phyloP scores from a whole-genome alignment of 2,113 vertebrate species.

The Bucco capensis region DNA sequence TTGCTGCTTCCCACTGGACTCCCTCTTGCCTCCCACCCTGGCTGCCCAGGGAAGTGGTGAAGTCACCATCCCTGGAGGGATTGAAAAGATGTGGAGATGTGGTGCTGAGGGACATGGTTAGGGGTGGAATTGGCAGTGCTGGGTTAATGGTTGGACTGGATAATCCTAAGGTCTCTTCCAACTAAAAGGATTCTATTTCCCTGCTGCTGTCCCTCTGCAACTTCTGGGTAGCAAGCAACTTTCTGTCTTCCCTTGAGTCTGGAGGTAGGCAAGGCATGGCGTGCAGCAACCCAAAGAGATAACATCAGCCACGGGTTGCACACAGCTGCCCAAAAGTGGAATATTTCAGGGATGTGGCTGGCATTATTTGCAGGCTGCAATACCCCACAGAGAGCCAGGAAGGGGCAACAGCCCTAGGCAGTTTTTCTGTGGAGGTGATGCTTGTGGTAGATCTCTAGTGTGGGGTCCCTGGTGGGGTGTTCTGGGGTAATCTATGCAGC shows the following conservation, averaged over 20 bases:
- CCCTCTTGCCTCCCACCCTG: background rate
- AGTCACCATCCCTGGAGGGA: too few species aligned
- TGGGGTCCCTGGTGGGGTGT: background rate
- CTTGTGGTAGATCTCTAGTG: background rate
- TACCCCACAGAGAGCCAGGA: background rate
- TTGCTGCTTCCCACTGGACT: rapidly evolving
- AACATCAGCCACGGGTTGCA: background rate
- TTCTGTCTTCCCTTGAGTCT: background rate
- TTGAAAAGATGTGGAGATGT: too few species aligned
- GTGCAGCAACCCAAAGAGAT: background rate
- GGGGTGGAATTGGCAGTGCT: too few species aligned
- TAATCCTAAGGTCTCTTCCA: too few species aligned
- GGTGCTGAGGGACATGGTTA: too few species aligned
- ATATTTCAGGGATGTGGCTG: background rate
- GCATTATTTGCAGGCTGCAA: background rate
- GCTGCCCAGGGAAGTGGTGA: too few species aligned
- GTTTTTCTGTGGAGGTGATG: background rate
- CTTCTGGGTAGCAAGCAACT: background rate
- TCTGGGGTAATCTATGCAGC: background rate
- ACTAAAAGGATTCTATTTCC: background rate
- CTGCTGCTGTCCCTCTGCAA: background rate
- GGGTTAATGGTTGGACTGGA: too few species aligned
- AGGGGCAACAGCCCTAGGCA: background rate
- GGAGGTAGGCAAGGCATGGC: background rate
- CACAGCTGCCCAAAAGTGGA: background rate